Percentiles rank a stretch among this genome's conserved stretches.
These are phyloP conservation scores for Galaxias olidus DNA, from an alignment of 2,797 vertebrate genomes.

Conservation along the genomic window DNA sequence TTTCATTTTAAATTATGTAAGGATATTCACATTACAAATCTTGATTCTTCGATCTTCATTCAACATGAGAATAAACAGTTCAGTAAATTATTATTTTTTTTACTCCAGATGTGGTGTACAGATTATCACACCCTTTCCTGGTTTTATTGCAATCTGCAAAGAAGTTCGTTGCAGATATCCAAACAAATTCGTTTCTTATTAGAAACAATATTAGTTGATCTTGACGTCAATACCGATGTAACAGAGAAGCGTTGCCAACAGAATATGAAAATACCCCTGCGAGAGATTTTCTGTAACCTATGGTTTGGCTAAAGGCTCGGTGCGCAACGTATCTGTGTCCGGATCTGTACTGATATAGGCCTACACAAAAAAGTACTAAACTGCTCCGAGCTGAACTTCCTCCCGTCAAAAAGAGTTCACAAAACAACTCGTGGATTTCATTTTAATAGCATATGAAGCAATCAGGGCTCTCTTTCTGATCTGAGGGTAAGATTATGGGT, in stretches of 20 bases:
- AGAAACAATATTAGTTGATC: no score
- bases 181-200: no score
- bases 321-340: slow-evolving; percentile 46
- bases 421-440: slow-evolving; percentile 22
- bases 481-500: slow-evolving; percentile 59
- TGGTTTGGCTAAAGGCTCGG: not conserved
- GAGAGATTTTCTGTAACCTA: no score
- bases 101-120: slow-evolving; percentile 52
- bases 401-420: slow-evolving; percentile 48
- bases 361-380: slow-evolving; percentile 31
- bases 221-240: no score
- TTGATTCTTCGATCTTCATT: slow-evolving; percentile 11
- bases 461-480: slow-evolving; percentile 56
- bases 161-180: no score
- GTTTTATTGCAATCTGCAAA: slow-evolving; percentile 13
- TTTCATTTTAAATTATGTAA: slow-evolving; percentile 46
- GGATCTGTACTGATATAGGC: slow-evolving; percentile 75
- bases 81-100: slow-evolving; percentile 2
- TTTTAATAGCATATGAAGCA: slow-evolving; percentile 34
- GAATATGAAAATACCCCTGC: no score
- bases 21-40: no score
- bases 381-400: slow-evolving; percentile 33
- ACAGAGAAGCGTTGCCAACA: no score
- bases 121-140: slow-evolving; percentile 60
- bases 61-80: no score